A percentile compares a stretch with the other conserved stretches of the same genome.
Evolutionary conservation across 2,797 vertebrate species (phyloP).

Genomic region (Peromyscus nudipes): DNA sequence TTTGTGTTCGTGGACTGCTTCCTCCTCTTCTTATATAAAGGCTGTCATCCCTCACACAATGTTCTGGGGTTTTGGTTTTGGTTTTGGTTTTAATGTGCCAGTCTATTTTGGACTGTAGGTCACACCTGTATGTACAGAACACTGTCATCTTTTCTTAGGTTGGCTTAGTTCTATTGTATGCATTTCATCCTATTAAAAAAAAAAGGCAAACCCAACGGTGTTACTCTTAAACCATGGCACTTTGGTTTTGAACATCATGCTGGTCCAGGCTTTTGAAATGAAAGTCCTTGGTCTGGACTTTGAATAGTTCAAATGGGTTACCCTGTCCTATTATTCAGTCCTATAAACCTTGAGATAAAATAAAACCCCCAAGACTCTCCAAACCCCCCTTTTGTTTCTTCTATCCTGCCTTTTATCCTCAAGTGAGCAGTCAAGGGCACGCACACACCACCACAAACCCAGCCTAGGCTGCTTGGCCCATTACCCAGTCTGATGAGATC

Average conservation of each 20-base stretch:
- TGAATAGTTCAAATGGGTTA: background rate
- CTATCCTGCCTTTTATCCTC: accelerated
- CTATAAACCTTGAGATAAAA: background rate
- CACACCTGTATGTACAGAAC: background rate
- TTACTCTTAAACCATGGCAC: background rate
- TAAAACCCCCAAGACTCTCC: background rate
- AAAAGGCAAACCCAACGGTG: background rate
- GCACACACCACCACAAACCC: background rate
- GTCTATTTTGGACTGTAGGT: background rate
- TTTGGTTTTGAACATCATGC: background rate
- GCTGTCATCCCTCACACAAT: background rate
- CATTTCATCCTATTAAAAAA: background rate
- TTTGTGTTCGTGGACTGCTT: background rate
- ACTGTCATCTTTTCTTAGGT: background rate
- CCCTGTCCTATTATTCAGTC: background rate
- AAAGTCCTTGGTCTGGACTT: background rate
- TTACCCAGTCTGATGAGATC: slow-evolving; percentile 1
- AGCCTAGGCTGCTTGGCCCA: background rate
- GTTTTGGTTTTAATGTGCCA: too few species aligned
- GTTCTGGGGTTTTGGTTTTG: background rate
- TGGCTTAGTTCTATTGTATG: background rate
- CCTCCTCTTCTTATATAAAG: background rate
- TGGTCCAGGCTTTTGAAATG: background rate
- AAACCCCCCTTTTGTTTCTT: background rate
- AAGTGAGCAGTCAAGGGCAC: background rate